Conservation (phyloP, 2,888 invertebrate genomes). For the Liposcelis brunnea region DNA sequence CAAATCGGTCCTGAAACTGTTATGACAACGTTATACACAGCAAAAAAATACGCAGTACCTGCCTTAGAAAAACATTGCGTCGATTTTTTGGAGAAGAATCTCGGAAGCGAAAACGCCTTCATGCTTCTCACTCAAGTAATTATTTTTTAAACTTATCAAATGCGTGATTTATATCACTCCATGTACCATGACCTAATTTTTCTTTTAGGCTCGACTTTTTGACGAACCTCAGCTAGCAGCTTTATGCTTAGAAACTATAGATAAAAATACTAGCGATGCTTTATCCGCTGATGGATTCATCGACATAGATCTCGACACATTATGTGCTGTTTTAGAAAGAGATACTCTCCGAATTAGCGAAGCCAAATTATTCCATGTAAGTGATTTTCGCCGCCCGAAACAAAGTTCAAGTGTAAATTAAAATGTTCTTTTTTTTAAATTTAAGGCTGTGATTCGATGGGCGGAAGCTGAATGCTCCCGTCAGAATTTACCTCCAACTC, state of each 20-base stretch:
- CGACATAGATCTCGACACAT: constrained; percentile 63
- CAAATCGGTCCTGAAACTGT: constrained; percentile 70
- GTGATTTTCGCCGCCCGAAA: neutral
- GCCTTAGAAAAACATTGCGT: constrained; percentile 69
- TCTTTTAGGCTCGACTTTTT: constrained; percentile 47
- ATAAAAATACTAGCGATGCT: constrained; percentile 66
- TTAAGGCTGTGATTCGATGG: constrained; percentile 31
- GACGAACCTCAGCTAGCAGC: constrained; percentile 69
- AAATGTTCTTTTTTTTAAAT: constrained; percentile 1
- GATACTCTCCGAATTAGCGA: constrained; percentile 65
- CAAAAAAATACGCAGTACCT: constrained; percentile 74
- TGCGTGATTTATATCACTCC: too few species aligned
- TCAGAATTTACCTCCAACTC: constrained; percentile 41
- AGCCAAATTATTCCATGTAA: constrained; percentile 54
- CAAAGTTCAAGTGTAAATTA: neutral
- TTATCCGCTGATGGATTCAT: constrained; percentile 63
- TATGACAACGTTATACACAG: constrained; percentile 71
- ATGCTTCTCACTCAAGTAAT: constrained; percentile 45
- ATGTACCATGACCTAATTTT: too few species aligned
- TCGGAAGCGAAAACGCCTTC: constrained; percentile 70
- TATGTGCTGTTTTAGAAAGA: constrained; percentile 56
- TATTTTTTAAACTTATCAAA: neutral
- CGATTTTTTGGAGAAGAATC: constrained; percentile 49
- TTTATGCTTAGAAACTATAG: constrained; percentile 64
- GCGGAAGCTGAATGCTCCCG: constrained; percentile 56